Evolutionary conservation across 2,888 invertebrate species (phyloP).

Genomic region (Pantelozetes paolii): DNA sequence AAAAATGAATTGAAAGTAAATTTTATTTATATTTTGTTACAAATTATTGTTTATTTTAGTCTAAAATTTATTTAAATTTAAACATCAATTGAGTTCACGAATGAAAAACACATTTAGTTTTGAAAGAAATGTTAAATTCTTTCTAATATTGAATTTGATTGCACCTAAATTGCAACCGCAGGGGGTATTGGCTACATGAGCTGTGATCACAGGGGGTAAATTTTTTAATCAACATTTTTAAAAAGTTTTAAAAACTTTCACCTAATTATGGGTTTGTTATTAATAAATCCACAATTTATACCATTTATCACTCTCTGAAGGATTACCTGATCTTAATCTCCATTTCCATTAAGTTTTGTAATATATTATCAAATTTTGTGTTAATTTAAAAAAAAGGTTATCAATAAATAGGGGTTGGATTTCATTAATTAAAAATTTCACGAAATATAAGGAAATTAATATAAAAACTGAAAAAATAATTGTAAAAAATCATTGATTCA

Average conservation of each 20-base stretch:
- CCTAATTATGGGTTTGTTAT: no score
- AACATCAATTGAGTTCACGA: neutral
- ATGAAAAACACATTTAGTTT: neutral
- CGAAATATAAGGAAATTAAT: no score
- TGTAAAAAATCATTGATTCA: no score
- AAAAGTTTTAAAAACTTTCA: no score
- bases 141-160: neutral
- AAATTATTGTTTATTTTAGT: neutral
- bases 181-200: no score
- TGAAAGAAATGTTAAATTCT: neutral
- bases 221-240: no score
- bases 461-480: no score
- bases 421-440: no score
- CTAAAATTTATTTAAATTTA: neutral
- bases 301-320: neutral
- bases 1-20: slow-evolving; percentile 10
- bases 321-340: slow-evolving; percentile 2
- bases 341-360: neutral
- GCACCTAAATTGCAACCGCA: neutral
- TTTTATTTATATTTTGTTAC: neutral
- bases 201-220: neutral
- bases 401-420: neutral
- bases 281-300: no score
- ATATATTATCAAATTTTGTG: neutral
- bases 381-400: neutral